Conservation (phyloP, 2,888 invertebrate genomes). For the Xylocampa areola region DNA sequence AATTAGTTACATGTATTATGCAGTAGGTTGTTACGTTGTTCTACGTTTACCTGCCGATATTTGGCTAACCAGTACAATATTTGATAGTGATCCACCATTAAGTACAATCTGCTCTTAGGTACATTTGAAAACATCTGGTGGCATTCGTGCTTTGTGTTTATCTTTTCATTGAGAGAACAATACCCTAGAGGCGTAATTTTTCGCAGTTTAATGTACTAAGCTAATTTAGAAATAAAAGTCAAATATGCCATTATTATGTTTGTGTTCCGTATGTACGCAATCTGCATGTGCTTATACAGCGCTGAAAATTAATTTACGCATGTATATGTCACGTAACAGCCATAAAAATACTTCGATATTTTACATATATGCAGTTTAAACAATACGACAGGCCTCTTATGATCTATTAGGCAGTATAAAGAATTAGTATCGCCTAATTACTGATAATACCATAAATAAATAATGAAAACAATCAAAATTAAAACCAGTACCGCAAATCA, state of each 20-base stretch:
- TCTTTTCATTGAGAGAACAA: slow-evolving; percentile 74
- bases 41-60: slow-evolving; percentile 6
- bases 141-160: slow-evolving; percentile 66
- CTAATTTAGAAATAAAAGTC: slow-evolving; percentile 70
- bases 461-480: too few relatives aligned
- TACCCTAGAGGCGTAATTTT: slow-evolving; percentile 69
- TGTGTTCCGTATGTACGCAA: slow-evolving; percentile 32
- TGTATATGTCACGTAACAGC: slow-evolving; percentile 17
- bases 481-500: too few relatives aligned
- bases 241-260: slow-evolving; percentile 45
- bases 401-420: too few relatives aligned
- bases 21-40: slow-evolving; percentile 2
- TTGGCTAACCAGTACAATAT: slow-evolving; percentile 4
- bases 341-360: slow-evolving; percentile 16
- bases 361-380: slow-evolving; percentile 9
- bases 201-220: slow-evolving; percentile 64
- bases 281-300: slow-evolving; percentile 15
- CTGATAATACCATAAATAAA: too few relatives aligned
- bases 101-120: slow-evolving; percentile 26
- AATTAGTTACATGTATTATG: slow-evolving; percentile 9
- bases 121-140: slow-evolving; percentile 70
- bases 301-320: slow-evolving; percentile 32
- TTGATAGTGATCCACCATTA: slow-evolving; percentile 30
- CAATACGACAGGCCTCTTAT: too few relatives aligned
- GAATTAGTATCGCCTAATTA: too few relatives aligned